Percentiles rank a stretch among this genome's conserved stretches.
phyloP scores from a whole-genome alignment of 30 jellyfish, hydroid and myxozoan species.

The Turritopsis rubra region DNA sequence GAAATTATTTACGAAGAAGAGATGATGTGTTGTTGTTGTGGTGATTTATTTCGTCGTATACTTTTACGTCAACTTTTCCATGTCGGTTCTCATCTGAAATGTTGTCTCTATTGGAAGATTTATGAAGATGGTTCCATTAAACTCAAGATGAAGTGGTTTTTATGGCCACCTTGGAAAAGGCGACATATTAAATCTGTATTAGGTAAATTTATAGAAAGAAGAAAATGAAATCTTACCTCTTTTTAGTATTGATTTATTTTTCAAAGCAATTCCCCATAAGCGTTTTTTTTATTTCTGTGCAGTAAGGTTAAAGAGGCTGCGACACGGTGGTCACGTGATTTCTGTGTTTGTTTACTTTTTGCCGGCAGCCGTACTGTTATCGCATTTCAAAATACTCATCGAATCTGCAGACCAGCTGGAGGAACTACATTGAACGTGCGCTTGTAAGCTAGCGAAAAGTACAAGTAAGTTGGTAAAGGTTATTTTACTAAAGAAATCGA shows the following conservation, averaged over 20 bases:
- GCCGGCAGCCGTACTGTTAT: too few species aligned
- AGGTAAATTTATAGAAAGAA: not conserved
- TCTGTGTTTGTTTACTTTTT: too few species aligned
- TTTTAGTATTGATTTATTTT: not conserved
- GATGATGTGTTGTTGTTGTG: not conserved
- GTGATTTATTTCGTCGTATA: not conserved
- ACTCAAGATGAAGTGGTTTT: slow-evolving; percentile 40
- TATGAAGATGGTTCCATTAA: not conserved
- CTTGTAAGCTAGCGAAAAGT: too few species aligned
- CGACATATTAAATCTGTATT: not conserved
- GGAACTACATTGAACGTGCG: too few species aligned
- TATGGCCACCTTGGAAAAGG: slow-evolving; percentile 86
- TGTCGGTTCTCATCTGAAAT: not conserved
- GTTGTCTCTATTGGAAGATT: not conserved
- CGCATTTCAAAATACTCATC: too few species aligned
- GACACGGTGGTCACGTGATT: too few species aligned
- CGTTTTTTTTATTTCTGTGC: not conserved
- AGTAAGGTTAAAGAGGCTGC: too few species aligned
- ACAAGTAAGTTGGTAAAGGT: too few species aligned
- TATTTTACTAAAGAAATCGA: too few species aligned
- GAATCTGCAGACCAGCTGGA: too few species aligned
- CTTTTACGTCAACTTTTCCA: not conserved
- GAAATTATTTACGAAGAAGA: not conserved
- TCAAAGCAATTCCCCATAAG: not conserved
- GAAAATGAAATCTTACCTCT: not conserved